These are phyloP conservation scores for Amblyopsis rosae DNA, from an alignment of 2,113 vertebrate genomes.

Conservation along the genomic window DNA sequence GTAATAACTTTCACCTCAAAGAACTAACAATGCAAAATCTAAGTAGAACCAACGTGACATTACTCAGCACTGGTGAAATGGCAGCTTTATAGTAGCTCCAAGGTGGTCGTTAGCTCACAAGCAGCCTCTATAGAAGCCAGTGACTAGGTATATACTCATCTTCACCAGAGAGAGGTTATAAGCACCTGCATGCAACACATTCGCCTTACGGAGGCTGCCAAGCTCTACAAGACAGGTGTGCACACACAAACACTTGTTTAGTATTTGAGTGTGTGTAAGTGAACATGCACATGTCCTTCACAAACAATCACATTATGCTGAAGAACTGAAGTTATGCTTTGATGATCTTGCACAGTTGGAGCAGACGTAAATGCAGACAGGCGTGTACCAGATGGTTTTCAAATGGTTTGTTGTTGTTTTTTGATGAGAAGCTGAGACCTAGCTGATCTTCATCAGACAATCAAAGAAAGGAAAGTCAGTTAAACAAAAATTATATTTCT, in stretches of 20 bases:
- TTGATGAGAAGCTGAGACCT: slow-evolving; percentile 25
- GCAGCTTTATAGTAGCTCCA: slow-evolving; percentile 60
- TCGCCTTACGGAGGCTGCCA: neutral
- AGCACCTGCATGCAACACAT: slow-evolving; percentile 49
- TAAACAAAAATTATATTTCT: slow-evolving; percentile 62
- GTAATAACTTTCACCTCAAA: slow-evolving; percentile 41
- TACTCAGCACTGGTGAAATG: slow-evolving; percentile 62
- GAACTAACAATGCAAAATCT: slow-evolving; percentile 23
- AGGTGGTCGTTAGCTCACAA: slow-evolving; percentile 66
- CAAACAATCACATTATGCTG: slow-evolving; percentile 1
- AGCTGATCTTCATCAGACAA: slow-evolving; percentile 35
- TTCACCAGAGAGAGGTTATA: slow-evolving; percentile 37
- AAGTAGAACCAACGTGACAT: slow-evolving; percentile 26
- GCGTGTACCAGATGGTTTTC: slow-evolving; percentile 7
- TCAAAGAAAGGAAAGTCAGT: slow-evolving; percentile 32
- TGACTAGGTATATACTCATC: slow-evolving; percentile 68
- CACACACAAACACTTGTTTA: neutral
- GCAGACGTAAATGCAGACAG: slow-evolving; percentile 6
- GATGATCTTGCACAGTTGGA: slow-evolving; percentile 5
- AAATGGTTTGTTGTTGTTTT: slow-evolving; percentile 13
- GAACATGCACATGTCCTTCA: neutral
- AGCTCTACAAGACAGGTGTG: slow-evolving; percentile 16
- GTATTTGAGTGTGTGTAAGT: neutral
- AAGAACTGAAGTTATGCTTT: slow-evolving; percentile 1
- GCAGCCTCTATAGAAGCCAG: slow-evolving; percentile 62